These are phyloP conservation scores for Craterocephalus amniculus DNA, from an alignment of 2,797 vertebrate genomes.

Conservation along the genomic window DNA sequence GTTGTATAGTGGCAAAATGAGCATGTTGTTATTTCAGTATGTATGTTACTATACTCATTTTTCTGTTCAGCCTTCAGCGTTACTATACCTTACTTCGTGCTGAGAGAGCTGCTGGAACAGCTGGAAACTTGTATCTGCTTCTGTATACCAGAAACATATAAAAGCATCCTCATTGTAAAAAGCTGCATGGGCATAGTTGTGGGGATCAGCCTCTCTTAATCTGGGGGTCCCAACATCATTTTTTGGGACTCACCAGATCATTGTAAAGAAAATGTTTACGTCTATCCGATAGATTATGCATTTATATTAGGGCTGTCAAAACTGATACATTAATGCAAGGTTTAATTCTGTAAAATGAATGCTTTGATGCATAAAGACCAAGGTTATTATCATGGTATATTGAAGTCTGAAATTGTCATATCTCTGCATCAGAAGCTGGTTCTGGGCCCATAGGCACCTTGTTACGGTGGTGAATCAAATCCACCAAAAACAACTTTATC, in stretches of 20 bases:
- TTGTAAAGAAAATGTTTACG: neutral
- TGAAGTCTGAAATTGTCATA: neutral
- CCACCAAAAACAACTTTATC: too few species aligned
- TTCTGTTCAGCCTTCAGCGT: constrained; percentile 8
- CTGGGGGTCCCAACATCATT: neutral
- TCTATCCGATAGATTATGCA: too few species aligned
- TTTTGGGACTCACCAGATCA: neutral
- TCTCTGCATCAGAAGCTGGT: neutral
- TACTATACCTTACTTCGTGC: neutral
- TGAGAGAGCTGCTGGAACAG: neutral
- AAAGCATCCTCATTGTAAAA: neutral
- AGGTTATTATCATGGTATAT: neutral
- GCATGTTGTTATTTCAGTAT: neutral
- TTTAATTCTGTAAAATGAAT: neutral
- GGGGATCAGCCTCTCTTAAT: neutral
- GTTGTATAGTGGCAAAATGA: neutral
- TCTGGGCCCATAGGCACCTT: too few species aligned
- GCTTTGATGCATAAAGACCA: neutral
- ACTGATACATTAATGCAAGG: too few species aligned
- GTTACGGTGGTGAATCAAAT: too few species aligned
- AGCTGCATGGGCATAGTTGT: neutral
- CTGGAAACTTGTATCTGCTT: neutral
- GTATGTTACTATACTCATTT: neutral
- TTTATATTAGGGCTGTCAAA: too few species aligned
- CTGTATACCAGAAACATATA: neutral